phyloP scores from a whole-genome alignment of 2,113 vertebrate species.

The Aramus guarauna region DNA sequence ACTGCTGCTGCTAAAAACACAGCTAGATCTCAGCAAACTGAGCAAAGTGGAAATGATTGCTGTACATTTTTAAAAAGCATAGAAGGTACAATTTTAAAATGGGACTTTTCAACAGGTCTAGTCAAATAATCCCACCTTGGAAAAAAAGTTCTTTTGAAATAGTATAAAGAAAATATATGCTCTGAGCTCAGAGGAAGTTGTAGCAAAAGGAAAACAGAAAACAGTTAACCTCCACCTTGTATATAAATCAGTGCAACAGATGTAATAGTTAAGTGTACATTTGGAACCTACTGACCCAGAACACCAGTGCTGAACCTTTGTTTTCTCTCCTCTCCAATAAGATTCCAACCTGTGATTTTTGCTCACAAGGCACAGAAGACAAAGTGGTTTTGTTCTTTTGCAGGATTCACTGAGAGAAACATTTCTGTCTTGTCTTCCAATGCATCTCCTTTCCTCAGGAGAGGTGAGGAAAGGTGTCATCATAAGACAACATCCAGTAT shows the following conservation, averaged over 20 bases:
- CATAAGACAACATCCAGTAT: background rate
- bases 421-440: background rate
- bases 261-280: slow-evolving; percentile 40
- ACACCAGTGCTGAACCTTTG: background rate
- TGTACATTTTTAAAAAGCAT: background rate
- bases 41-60: background rate
- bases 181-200: background rate
- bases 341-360: background rate
- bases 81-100: background rate
- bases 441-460: background rate
- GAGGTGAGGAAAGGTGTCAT: background rate
- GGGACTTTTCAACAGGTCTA: background rate
- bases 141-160: background rate
- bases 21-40: background rate
- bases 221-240: slow-evolving; percentile 33
- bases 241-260: slow-evolving; percentile 42
- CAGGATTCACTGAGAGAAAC: background rate
- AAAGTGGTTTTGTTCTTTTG: background rate
- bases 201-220: slow-evolving; percentile 31
- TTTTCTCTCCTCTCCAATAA: background rate
- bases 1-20: background rate
- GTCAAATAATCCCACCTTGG: background rate
- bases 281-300: slow-evolving; percentile 41
- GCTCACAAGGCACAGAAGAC: background rate
- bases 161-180: background rate